Evolutionary conservation across 2,797 vertebrate genomes (phyloP).

Genomic region (Macropodus opercularis): DNA sequence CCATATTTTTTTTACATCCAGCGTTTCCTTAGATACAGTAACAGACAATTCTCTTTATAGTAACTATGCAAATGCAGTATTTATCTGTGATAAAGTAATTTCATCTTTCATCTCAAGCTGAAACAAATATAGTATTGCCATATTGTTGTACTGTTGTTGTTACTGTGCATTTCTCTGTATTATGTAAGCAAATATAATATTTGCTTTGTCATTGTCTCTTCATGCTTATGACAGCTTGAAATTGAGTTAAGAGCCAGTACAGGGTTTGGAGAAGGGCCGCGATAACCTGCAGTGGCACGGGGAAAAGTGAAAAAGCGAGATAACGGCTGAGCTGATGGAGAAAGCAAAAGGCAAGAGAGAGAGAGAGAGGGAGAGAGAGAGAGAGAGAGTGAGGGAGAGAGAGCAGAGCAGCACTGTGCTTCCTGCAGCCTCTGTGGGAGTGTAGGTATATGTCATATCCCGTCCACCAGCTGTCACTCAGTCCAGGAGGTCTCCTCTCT

Average conservation of each 20-base stretch:
- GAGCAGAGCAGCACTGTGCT: conserved; percentile 24
- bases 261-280: neutral
- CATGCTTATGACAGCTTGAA: neutral
- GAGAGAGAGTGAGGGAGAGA: neutral
- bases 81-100: too few relatives aligned
- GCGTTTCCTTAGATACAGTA: neutral
- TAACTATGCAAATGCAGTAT: neutral
- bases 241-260: neutral
- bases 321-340: neutral
- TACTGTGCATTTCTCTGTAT: too few relatives aligned
- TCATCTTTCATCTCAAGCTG: too few relatives aligned
- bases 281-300: neutral
- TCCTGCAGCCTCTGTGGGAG: conserved; percentile 52
- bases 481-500: conserved; percentile 41
- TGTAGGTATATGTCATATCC: conserved; percentile 65
- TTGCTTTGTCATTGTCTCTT: conserved; percentile 2
- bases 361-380: neutral
- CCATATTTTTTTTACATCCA: neutral
- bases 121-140: too few relatives aligned
- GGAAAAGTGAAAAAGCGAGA: neutral
- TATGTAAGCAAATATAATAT: too few relatives aligned
- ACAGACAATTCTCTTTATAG: neutral
- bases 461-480: conserved; percentile 75
- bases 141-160: too few relatives aligned
- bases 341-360: conserved; percentile 7